These are phyloP conservation scores for Penelope pileata DNA, from an alignment of 2,113 vertebrate species.

Conservation along the genomic window DNA sequence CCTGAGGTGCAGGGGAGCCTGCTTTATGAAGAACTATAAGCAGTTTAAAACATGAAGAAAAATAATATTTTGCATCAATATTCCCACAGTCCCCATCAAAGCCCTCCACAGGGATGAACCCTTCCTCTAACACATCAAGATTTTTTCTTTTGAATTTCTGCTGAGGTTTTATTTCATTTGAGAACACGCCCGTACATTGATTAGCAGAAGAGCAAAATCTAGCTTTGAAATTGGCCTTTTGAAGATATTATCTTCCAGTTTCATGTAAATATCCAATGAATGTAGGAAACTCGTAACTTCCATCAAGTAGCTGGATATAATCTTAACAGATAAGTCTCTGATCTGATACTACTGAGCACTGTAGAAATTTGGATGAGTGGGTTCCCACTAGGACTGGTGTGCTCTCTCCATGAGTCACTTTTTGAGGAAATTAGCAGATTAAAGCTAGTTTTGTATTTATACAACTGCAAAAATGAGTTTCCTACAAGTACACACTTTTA, in stretches of 20 bases:
- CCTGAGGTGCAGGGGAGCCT: background rate
- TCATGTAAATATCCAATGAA: background rate
- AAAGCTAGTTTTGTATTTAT: conserved; percentile 6
- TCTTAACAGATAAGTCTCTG: background rate
- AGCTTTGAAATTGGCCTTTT: conserved; percentile 45
- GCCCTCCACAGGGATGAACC: background rate
- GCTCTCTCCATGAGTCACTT: background rate
- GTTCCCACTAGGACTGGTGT: background rate
- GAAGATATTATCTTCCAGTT: background rate
- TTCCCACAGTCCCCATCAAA: conserved; percentile 5
- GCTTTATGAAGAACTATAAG: background rate
- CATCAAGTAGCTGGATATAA: background rate
- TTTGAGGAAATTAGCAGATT: background rate
- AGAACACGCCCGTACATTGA: conserved; percentile 23
- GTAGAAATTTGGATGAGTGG: background rate
- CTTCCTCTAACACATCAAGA: background rate
- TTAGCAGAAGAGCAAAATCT: background rate
- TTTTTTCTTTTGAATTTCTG: conserved; percentile 29
- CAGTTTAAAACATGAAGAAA: background rate
- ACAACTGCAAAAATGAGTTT: background rate
- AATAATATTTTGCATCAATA: background rate
- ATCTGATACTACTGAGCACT: background rate
- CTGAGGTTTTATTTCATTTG: background rate
- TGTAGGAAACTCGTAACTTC: background rate
- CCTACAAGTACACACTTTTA: background rate